Conservation (phyloP, 2,113 vertebrate species). For the Pontoporia blainvillei region DNA sequence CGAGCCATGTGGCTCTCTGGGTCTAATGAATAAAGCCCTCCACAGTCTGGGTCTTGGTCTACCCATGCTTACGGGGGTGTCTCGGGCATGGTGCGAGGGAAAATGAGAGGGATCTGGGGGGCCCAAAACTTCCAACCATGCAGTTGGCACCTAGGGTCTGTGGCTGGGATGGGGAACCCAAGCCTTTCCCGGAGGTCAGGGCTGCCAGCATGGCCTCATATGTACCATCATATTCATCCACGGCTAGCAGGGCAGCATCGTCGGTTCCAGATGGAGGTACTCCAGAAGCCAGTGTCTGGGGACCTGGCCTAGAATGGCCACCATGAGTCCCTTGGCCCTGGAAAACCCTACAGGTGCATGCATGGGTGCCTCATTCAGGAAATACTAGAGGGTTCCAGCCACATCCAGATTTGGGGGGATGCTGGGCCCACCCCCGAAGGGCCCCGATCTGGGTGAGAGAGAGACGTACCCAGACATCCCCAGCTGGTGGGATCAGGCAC, state of each 20-base stretch:
- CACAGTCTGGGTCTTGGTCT: background rate
- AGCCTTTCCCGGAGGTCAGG: background rate
- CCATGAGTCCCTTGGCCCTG: background rate
- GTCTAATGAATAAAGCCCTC: conserved; percentile 44
- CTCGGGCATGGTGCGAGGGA: fast-evolving
- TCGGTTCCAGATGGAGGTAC: background rate
- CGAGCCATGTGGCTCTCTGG: background rate
- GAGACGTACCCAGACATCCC: background rate
- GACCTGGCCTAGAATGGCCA: no score
- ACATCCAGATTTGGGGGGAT: background rate
- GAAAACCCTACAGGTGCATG: background rate
- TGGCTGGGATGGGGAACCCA: background rate
- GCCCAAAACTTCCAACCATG: background rate
- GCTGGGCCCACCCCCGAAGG: no score
- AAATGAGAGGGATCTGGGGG: no score
- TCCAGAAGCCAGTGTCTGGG: background rate
- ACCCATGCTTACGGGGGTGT: background rate
- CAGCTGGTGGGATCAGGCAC: background rate
- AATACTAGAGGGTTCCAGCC: background rate
- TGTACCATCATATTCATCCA: background rate
- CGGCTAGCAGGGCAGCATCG: fast-evolving
- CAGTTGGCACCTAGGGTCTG: background rate
- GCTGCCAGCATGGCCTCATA: background rate
- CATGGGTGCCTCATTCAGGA: background rate
- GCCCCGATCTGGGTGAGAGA: background rate